Conservation (phyloP, 1,140 invertebrate genomes). For the Drosophila subpulchrella region DNA sequence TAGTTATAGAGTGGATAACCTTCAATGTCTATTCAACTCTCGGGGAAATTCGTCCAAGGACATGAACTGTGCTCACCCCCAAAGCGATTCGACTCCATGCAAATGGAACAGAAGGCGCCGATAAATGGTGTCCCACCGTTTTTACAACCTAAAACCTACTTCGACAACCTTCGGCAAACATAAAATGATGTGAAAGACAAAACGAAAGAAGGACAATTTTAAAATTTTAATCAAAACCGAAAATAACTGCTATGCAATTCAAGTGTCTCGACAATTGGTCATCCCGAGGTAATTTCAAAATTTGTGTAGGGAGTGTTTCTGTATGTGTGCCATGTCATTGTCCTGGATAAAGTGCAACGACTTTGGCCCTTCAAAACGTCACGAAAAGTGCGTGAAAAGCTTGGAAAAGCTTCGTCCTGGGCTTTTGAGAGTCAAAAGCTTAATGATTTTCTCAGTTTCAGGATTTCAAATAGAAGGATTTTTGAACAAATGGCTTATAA, state of each 20-base stretch:
- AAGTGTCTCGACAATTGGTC: slow-evolving; percentile 26
- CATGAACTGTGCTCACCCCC: slow-evolving; percentile 41
- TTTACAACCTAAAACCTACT: neutral
- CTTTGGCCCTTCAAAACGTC: slow-evolving; percentile 52
- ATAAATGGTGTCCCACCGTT: slow-evolving; percentile 31
- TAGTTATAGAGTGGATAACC: slow-evolving; percentile 39
- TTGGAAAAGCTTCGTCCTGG: slow-evolving; percentile 33
- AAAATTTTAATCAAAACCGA: slow-evolving; percentile 55
- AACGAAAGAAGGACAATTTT: slow-evolving; percentile 6
- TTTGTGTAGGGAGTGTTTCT: neutral
- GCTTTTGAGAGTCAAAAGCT: slow-evolving; percentile 42
- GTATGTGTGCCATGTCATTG: slow-evolving; percentile 57
- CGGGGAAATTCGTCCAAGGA: slow-evolving; percentile 67
- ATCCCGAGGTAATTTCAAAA: slow-evolving; percentile 3
- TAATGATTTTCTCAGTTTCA: neutral
- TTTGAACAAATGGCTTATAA: neutral
- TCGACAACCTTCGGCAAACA: slow-evolving; percentile 9
- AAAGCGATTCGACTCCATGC: slow-evolving; percentile 22
- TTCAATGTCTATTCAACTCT: slow-evolving; percentile 73
- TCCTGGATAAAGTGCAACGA: slow-evolving; percentile 67
- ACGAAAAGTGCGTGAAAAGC: slow-evolving; percentile 26
- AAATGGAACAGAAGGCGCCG: slow-evolving; percentile 36
- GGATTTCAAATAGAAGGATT: neutral
- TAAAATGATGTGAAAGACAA: slow-evolving; percentile 2
- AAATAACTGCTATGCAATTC: slow-evolving; percentile 38